Conservation (phyloP, 2,797 vertebrate species). For the Pogonophryne albipinna region DNA sequence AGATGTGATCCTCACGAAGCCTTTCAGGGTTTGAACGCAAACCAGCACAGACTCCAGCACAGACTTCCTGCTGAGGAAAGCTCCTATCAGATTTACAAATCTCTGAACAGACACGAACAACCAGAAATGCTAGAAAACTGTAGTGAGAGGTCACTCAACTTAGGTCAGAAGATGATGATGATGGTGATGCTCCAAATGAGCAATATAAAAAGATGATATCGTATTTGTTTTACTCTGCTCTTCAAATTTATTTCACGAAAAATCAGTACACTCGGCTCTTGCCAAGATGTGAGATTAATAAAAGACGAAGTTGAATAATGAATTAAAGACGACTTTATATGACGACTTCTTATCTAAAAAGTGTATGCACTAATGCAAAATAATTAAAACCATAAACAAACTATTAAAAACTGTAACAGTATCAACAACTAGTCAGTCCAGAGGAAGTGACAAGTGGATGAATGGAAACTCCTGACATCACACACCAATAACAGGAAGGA, state of each 20-base stretch:
- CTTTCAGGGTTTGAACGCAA: too few relatives aligned
- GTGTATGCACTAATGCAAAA: background rate
- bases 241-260: background rate
- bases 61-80: too few relatives aligned
- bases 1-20: too few relatives aligned
- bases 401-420: background rate
- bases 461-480: background rate
- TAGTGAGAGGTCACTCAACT: too few relatives aligned
- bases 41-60: too few relatives aligned
- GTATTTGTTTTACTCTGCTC: background rate
- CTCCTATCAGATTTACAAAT: too few relatives aligned
- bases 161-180: too few relatives aligned
- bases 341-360: slow-evolving; percentile 4
- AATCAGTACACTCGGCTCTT: background rate
- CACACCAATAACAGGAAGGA: background rate
- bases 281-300: background rate
- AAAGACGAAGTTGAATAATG: background rate
- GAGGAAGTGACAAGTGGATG: background rate
- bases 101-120: too few relatives aligned
- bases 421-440: background rate
- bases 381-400: background rate
- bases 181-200: too few relatives aligned
- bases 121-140: too few relatives aligned
- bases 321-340: slow-evolving; percentile 1
- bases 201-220: too few relatives aligned